Evolutionary conservation across 1,140 invertebrate species (phyloP), one percentile per base, ranked within the genome.

Genomic region (Samia ricini): DNA sequence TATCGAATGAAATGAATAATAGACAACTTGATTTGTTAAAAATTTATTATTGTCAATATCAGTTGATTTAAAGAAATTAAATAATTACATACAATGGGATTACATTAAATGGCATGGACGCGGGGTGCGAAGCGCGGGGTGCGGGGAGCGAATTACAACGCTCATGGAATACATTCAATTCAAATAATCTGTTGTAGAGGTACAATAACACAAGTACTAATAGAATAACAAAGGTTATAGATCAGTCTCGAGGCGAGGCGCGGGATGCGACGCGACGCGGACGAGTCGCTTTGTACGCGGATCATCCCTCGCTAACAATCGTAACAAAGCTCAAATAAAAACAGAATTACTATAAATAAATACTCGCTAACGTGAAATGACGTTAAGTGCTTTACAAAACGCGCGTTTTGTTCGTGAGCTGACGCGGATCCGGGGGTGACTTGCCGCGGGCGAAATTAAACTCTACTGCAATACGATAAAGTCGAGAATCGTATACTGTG

Each of bases 291-390:
- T 23, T 12, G 50, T 21, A 7, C 22, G 19, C 50, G 19, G 50
- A 23, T 23, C 19, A 20, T 52, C 50, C 50, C 50, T 23, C 22
- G 50, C 12, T 62, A 62, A 79, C 80, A 77, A 81, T 82, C 71
- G 68, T 56, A 70, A 67, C 72, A 76, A 77, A 70, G 74, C 71
- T 64, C 68, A 52, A 76, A 80, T 68, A 79, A 77, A 83, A 86
- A 88, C 82, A 80, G 70, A 73, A 85, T 86, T 85, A 81, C 66
- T 76, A 81, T 75, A 83, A 88, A 83, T 83, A 87, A 87, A 85
- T 81, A 82, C 79, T 75, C 80, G 66, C 33, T 42, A 42, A 42
- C 33, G 33, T 42, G 33, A 42, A 42, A 42, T 84, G 81, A 85
- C 79, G 85, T 84, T 81, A 79, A 85, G 81, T 85, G 81, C 64